Percentiles rank a stretch among this genome's conserved stretches.
Evolutionary conservation across 1,140 invertebrate species (phyloP).

Genomic region (Hirudo medicinalis): DNA sequence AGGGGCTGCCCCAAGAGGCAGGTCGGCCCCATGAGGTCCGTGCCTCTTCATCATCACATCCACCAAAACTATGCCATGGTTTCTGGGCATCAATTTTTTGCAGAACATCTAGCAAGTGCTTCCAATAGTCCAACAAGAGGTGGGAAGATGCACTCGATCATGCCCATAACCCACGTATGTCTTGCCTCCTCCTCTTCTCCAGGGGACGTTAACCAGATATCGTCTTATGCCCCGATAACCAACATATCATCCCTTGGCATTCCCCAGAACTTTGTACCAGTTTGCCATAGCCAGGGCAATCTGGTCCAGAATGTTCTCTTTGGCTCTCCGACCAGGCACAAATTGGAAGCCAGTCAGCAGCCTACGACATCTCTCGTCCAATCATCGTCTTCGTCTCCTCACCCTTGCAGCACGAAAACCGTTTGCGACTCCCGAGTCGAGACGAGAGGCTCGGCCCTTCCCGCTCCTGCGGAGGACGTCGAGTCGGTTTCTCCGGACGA

Average conservation of each 20-base stretch:
- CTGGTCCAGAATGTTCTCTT: not conserved
- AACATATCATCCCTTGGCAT: too few species aligned
- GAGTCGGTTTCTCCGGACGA: not conserved
- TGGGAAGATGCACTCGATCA: not conserved
- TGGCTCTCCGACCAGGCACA: not conserved
- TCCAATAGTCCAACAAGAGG: constrained; percentile 3
- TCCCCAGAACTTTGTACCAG: not conserved
- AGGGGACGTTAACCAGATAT: not conserved
- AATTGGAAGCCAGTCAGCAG: not conserved
- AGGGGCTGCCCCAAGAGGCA: not conserved
- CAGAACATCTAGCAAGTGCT: not conserved
- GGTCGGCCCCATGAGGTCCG: not conserved
- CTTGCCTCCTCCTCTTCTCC: not conserved
- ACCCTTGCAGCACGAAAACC: not conserved
- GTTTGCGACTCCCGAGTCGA: not conserved
- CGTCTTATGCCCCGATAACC: not conserved
- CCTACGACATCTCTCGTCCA: not conserved
- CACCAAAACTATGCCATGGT: not conserved
- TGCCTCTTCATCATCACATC: not conserved
- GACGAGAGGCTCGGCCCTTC: too few species aligned
- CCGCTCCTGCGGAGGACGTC: too few species aligned
- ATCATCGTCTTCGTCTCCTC: not conserved
- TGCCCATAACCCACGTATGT: too few species aligned
- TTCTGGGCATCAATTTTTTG: constrained; percentile 9
- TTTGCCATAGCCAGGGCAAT: constrained; percentile 12